Base-by-base conservation (phyloP, 2,888 invertebrate species). In the Polietes domitor region DNA sequence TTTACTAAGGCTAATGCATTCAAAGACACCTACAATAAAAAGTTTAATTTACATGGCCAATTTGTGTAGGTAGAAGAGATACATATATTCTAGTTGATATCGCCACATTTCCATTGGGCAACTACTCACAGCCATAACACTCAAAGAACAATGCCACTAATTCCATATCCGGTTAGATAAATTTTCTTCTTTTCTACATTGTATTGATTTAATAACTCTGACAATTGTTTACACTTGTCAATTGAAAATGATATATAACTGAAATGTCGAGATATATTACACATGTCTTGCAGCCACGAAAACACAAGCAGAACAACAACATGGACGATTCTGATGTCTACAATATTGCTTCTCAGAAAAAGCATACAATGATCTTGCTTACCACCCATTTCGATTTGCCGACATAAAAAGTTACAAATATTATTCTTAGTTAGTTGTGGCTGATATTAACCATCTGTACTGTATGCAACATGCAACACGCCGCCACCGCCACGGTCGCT, bases 331-430 rank as follows among this genome's bases (percentile, higher is more conserved):
- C 72, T 65, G 41, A 53, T 72, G 19, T 15, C 26, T 53, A 74
- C 55, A 24, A 68, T 37, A 41, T 68, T 80, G 41, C 12, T 78
- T 73, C 71, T 28, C n/a, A 24, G 21, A 41, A 73, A 83, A 77
- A 74, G 19, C 7, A 28, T 19, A 32, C 43, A 32, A 19, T 63
- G 63, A 78, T 72, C n/a, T 72, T 58, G 10, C 32, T 28, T 83
- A 55, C 83, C 83, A 83, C 83, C 77, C 80, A 83, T 55, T 37
- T 55, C 12, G 83, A 77, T 83, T 65, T 53, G 43, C 70, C 21
- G 71, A 63, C 65, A 73, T 43, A 28, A 61, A 61, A 61, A 28
- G 15, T 28, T 61, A 28, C 17, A 73, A 83, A 58, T 58, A n/a
- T 37, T 50, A n/a, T 47, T 74, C 53, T 41, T 63, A 12, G 7